phyloP scores from a whole-genome alignment of 2,888 invertebrate genomes.

The Mantis religiosa region DNA sequence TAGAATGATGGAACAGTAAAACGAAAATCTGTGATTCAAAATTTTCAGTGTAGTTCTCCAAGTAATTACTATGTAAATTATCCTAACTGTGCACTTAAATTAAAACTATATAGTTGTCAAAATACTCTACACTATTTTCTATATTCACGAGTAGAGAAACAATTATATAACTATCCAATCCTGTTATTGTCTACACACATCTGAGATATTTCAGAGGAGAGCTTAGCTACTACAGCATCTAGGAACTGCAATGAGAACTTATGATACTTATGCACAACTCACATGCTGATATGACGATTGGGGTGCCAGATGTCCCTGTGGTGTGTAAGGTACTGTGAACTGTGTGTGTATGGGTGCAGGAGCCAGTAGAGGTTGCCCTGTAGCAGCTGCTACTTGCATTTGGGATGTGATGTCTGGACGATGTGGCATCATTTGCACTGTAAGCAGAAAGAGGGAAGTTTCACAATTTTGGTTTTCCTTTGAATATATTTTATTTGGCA shows the following conservation, averaged over 20 bases:
- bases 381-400: conserved; percentile 75
- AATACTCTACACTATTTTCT: not conserved
- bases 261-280: conserved; percentile 18
- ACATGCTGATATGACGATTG: conserved; percentile 45
- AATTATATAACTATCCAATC: not conserved
- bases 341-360: conserved; percentile 65
- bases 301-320: conserved; percentile 43
- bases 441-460: not conserved
- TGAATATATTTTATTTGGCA: too few relatives aligned
- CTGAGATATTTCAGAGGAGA: too few relatives aligned
- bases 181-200: not conserved
- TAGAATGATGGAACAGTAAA: too few relatives aligned
- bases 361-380: conserved; percentile 80
- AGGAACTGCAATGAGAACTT: too few relatives aligned
- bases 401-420: conserved; percentile 60
- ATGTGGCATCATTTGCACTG: conserved; percentile 45
- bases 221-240: too few relatives aligned
- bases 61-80: too few relatives aligned
- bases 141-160: not conserved
- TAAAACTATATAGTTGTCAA: not conserved
- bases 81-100: not conserved
- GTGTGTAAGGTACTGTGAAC: conserved; percentile 42
- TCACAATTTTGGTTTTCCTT: too few relatives aligned
- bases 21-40: too few relatives aligned
- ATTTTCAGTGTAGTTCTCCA: too few relatives aligned